Conservation (phyloP, 2,888 invertebrate species). For the Cacoxenus indagator region DNA sequence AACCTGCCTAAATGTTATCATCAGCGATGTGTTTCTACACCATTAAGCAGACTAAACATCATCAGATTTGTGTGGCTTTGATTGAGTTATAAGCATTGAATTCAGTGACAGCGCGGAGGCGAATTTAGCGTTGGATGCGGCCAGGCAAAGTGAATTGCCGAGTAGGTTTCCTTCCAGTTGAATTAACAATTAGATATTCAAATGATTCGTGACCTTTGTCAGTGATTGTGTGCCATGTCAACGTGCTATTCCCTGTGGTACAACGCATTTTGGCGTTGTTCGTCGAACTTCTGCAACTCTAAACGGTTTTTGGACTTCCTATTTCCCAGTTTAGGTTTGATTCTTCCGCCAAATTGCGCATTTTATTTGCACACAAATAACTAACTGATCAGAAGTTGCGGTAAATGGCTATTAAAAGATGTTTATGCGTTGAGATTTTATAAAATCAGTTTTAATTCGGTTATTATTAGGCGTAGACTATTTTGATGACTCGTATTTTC, state of each 20-base stretch:
- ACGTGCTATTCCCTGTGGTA: too few species aligned
- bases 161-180: slow-evolving; percentile 19
- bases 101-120: not conserved
- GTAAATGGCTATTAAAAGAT: slow-evolving; percentile 52
- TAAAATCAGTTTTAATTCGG: too few species aligned
- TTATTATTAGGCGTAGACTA: too few species aligned
- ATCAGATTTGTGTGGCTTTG: slow-evolving; percentile 40
- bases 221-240: not conserved
- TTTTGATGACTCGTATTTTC: too few species aligned
- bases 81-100: slow-evolving; percentile 1
- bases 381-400: slow-evolving; percentile 64
- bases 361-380: slow-evolving; percentile 57
- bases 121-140: not conserved
- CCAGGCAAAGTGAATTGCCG: not conserved
- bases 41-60: slow-evolving; percentile 56
- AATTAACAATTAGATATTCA: slow-evolving; percentile 26
- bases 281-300: too few species aligned
- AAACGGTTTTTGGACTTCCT: not conserved
- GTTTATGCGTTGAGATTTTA: too few species aligned
- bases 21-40: slow-evolving; percentile 56
- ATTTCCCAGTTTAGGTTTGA: not conserved
- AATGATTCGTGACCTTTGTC: not conserved
- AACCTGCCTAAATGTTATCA: not conserved
- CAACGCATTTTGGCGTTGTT: too few species aligned
- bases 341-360: slow-evolving; percentile 55